Conservation (phyloP, 2,888 invertebrate genomes). For the Petrolisthes manimaculis region DNA sequence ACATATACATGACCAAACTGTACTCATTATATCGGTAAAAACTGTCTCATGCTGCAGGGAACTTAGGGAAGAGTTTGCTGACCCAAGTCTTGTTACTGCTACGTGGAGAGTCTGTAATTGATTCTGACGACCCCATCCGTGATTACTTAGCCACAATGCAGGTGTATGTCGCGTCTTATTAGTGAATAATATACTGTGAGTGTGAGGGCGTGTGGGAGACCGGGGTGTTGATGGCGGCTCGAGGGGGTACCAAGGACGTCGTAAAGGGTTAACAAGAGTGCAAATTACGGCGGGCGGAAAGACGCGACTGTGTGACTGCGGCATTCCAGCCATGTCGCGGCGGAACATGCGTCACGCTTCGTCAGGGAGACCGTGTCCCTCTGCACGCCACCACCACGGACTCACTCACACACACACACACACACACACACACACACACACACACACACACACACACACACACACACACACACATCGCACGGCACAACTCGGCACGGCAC, state of each 20-base stretch:
- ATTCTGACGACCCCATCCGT: too few species aligned
- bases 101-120: too few species aligned
- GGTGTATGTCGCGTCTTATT: background rate
- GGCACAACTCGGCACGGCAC: too few species aligned
- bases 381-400: background rate
- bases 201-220: background rate
- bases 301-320: background rate
- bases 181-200: background rate
- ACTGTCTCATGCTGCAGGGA: too few species aligned
- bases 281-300: background rate
- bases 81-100: too few species aligned
- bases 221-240: background rate
- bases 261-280: background rate
- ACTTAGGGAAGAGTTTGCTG: too few species aligned
- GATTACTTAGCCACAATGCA: background rate
- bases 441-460: too few species aligned
- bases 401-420: too few species aligned
- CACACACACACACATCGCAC: too few species aligned
- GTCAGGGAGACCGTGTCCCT: background rate
- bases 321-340: background rate
- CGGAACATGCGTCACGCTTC: background rate
- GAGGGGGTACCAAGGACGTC: background rate
- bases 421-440: too few species aligned
- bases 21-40: too few species aligned
- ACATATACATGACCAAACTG: too few species aligned